A percentile compares a stretch with the other conserved stretches of the same genome.
These are phyloP conservation scores for Nicator chloris DNA, from an alignment of 2,113 vertebrate species.

Conservation along the genomic window DNA sequence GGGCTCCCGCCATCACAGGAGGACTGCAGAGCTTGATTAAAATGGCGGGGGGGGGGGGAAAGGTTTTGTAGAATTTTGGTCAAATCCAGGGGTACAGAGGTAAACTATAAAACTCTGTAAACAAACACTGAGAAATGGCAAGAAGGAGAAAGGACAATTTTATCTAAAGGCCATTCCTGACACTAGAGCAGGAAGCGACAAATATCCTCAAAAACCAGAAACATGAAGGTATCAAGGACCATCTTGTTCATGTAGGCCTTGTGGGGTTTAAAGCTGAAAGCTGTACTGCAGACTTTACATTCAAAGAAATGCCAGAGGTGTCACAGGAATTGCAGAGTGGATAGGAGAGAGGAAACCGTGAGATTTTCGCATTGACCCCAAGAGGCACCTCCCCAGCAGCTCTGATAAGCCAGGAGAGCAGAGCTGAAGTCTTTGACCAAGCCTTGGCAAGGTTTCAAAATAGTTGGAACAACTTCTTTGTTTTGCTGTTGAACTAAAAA, in stretches of 20 bases:
- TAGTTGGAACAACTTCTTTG: not conserved
- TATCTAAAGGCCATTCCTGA: not conserved
- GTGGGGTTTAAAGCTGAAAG: not conserved
- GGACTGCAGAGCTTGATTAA: not conserved
- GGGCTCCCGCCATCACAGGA: not conserved
- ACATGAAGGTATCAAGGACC: not conserved
- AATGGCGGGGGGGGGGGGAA: accelerated
- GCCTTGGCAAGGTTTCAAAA: not conserved
- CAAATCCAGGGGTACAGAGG: not conserved
- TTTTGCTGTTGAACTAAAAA: not conserved
- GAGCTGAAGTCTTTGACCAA: not conserved
- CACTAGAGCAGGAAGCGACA: not conserved
- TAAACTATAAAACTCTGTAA: not conserved
- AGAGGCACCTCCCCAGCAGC: not conserved
- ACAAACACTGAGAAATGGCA: not conserved
- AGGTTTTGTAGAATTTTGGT: not conserved
- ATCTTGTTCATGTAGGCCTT: accelerated
- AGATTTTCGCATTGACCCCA: not conserved
- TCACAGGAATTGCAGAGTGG: not conserved
- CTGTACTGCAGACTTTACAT: accelerated
- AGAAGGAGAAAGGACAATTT: not conserved
- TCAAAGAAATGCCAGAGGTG: not conserved
- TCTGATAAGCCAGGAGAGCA: not conserved
- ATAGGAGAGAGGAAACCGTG: accelerated
- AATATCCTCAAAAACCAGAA: not conserved